Base-by-base conservation (phyloP, 2,888 invertebrate genomes). In the Sphaerophoria taeniata region DNA sequence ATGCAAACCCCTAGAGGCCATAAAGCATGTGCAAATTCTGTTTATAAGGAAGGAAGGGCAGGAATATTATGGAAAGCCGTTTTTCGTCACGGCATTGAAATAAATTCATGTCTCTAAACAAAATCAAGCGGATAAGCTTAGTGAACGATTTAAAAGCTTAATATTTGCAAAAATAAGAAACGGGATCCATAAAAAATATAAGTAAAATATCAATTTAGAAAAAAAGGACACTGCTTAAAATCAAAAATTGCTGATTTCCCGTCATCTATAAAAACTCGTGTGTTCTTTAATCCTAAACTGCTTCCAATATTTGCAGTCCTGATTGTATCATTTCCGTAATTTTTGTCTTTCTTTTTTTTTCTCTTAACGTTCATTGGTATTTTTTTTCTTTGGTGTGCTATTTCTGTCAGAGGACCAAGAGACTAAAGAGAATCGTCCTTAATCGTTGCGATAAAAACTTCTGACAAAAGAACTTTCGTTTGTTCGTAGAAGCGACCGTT, bases 391-490 rank as follows among this genome's bases (percentile, higher is more conserved):
- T 11, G 9, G 34, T 78, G 74, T 74, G 74, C 70, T 55, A 71
- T 53, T 75, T 74, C 79, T 79, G 75, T 84, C 69, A 56, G 56
- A 60, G 53, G 31, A 61, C 51, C 55, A 60, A 63, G 56, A 49
- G 49, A 80, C 24, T 24, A 47, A 9, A 73, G 56, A 58, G 61
- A 81, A 77, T 80, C 76, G 81, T 81, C 80, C 81, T 85, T 81
- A 85, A 85, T 85, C 81, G 85, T 58, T 73, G 77, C 73, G 63
- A 81, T 77, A 77, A 76, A 73, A 75, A 56, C 60, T 12, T 11
- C 14, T 33, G 84, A 73, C 80, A 80, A 76, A 75, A 76, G 72
- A 58, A 75, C 63, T 65, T 11, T 49, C 36, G 34, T 16, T 45
- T 49, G 65, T 69, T 71, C 31, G 58, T 24, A 76, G 76, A 24